A percentile compares a stretch with the other conserved stretches of the same genome.
Evolutionary conservation across 1,140 invertebrate genomes (phyloP).

Genomic region (Heliconius himera): DNA sequence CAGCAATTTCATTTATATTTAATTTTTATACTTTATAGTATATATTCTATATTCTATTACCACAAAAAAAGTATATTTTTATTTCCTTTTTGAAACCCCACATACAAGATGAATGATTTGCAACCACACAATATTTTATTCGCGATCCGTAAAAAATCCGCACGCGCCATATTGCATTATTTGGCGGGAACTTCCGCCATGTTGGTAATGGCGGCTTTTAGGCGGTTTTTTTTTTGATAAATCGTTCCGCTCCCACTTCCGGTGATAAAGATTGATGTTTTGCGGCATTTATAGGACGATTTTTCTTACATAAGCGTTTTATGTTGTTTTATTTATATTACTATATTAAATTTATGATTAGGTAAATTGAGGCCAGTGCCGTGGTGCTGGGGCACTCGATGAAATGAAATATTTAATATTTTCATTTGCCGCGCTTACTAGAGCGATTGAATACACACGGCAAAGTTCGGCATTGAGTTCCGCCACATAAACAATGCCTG

Average conservation of each 20-base stretch:
- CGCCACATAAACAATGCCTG: too few relatives aligned
- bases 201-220: constrained; percentile 50
- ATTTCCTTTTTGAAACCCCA: background rate
- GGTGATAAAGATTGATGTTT: constrained; percentile 39
- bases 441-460: too few relatives aligned
- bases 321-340: constrained; percentile 12
- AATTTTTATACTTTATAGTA: too few relatives aligned
- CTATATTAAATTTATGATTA: background rate
- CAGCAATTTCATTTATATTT: too few relatives aligned
- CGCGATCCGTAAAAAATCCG: constrained; percentile 37
- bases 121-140: constrained; percentile 10
- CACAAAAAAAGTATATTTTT: background rate
- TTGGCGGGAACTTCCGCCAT: constrained; percentile 51
- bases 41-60: too few relatives aligned
- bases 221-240: constrained; percentile 56
- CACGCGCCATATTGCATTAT: constrained; percentile 53
- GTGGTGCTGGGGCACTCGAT: background rate
- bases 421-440: background rate
- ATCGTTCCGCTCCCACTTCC: constrained; percentile 50
- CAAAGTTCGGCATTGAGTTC: too few relatives aligned
- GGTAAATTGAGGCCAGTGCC: background rate
- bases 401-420: background rate
- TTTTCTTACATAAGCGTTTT: constrained; percentile 16
- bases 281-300: constrained; percentile 20
- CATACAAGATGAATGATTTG: background rate